These are phyloP conservation scores for Lucilia sericata DNA, from an alignment of 1,140 invertebrate genomes.

Conservation along the genomic window DNA sequence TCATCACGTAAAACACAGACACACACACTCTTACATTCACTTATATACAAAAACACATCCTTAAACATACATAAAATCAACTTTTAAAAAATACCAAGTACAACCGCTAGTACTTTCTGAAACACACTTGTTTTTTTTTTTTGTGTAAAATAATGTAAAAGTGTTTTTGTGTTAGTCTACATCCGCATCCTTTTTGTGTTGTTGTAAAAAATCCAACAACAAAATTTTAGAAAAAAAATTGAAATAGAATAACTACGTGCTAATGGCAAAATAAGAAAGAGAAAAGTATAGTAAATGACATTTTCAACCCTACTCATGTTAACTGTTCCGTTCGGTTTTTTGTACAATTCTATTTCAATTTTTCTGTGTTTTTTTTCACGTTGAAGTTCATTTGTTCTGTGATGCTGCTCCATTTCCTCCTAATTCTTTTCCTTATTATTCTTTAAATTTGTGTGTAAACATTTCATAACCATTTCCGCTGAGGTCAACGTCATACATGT, in stretches of 20 bases:
- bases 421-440: neutral
- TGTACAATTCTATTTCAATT: neutral
- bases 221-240: neutral
- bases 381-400: neutral
- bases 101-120: neutral
- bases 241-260: slow-evolving; percentile 9
- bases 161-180: neutral
- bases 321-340: neutral
- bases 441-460: neutral
- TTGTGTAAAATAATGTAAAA: neutral
- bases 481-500: neutral
- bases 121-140: slow-evolving; percentile 2
- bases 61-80: no score
- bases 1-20: neutral
- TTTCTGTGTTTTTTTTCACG: neutral
- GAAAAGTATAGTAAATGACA: slow-evolving; percentile 2
- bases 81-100: neutral
- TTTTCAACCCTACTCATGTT: slow-evolving; percentile 19
- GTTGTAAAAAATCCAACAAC: no score
- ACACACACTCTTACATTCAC: neutral
- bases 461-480: neutral
- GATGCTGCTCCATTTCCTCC: neutral
- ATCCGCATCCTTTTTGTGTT: neutral
- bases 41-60: no score
- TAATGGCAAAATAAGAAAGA: slow-evolving; percentile 11